Evolutionary conservation across 2,888 invertebrate genomes (phyloP), one percentile per base, ranked within the genome.

Genomic region (Synanthedon vespiformis): DNA sequence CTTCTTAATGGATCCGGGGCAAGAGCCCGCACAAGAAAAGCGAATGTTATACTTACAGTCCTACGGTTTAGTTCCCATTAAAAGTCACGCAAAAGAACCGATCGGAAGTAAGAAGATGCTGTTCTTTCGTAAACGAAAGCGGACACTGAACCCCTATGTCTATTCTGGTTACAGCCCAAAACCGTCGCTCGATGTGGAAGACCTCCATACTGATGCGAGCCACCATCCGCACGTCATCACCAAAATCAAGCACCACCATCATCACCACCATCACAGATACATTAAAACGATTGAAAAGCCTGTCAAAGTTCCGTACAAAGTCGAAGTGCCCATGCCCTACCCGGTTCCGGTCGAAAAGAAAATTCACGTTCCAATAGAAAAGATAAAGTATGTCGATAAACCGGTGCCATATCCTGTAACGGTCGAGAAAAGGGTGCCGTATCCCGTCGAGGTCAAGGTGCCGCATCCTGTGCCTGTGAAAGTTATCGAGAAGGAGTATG

Each of bases 251-350:
- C 91, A 91, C 62, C 91, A 91, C 63, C 91, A 91, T 63, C 91
- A 91, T 60, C 91, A 91, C 62, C 91, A 91, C 67, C 91, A 91
- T 64, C 91, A 91, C 65, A 89, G 89, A 72, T 90, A 91, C 63
- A 73, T 91, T 4, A 89, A 90, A 70, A 90, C 90, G 40, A 80
- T 91, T 18, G 85, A 90, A 48, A 90, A 90, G 68, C 89, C 88
- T 52, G 68, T 86, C 40, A 76, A 80, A 61, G 79, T 87, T 51
- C 87, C 87, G 3, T 77, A 74, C 56, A 84, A 89, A 65, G 89
- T 90, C 54, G 81, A 90, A 58, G 85, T 90, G 14, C 89, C 89
- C 50, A 89, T 89, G 56, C 90, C 90, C 12, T 89, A 88, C 58
- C 87, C 85, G 1, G 74, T 80, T 16, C 71, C 61, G 5, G 82